Evolutionary conservation across 1,140 invertebrate genomes (phyloP), one percentile per base, ranked within the genome.

Genomic region (Mya arenaria): DNA sequence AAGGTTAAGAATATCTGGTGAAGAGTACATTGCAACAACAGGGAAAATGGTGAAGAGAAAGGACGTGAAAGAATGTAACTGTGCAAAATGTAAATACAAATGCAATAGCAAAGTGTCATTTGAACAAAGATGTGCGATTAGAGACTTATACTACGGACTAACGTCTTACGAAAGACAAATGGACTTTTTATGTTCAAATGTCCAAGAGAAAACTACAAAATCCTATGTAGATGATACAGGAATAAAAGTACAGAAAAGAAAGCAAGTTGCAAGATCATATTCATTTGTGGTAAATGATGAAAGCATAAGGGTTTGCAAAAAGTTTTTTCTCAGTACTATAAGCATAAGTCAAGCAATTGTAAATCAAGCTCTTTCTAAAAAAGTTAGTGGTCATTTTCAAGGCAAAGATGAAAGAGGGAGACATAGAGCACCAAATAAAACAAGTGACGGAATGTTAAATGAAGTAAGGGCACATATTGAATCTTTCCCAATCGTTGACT

Each of bases 291-390:
- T 34, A 13, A 28, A 60, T 5, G 56, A 36, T 63, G 73, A n/a
- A n/a, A n/a, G n/a, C n/a, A n/a, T n/a, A n/a, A n/a, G n/a, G n/a
- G n/a, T 75, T 13, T 75, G 72, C 37, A 62, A 63, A 23, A 39
- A n/a, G 5, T 75, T 75, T 75, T 75, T 55, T 30, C 37, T 75
- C 13, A 75, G 44, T n/a, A 56, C 71, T 30, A 58, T 74, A n/a
- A 10, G 56, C 39, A 74, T 56, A 15, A 55, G 71, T 6, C 13
- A 75, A 25, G 63, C 28, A 52, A 63, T 37, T 23, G 58, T 63
- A 23, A 58, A 75, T 19, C 23, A 30, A 39, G 55, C 73, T 39
- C 13, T 75, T 10, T 62, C 25, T 28, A 25, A 30, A 13, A 63
- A 75, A 13, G 17, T 19, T 60, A 32, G 19, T 25, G 58, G 37